Evolutionary conservation across 2,113 vertebrate genomes (phyloP).

Genomic region (Passer domesticus): DNA sequence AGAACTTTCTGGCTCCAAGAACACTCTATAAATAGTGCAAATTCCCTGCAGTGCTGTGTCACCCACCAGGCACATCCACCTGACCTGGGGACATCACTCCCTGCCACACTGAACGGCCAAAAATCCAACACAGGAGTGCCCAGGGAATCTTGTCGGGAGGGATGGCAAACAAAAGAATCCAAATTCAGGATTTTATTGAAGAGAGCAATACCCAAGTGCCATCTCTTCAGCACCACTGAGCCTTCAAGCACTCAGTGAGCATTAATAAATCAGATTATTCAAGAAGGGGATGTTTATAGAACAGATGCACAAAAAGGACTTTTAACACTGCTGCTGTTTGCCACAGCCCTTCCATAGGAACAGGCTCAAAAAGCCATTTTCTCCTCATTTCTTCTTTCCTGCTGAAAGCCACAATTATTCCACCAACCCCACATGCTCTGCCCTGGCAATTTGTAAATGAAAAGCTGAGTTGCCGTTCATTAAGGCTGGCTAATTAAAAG

Average conservation of each 20-base stretch:
- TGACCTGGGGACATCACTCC: background rate
- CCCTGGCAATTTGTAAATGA: conserved; percentile 6
- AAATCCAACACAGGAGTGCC: fast-evolving
- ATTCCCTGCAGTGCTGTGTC: fast-evolving
- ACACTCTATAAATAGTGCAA: background rate
- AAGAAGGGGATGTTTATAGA: background rate
- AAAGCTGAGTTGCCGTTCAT: background rate
- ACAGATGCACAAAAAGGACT: background rate
- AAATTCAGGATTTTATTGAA: background rate
- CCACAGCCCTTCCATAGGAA: conserved; percentile 16
- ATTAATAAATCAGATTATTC: conserved; percentile 38
- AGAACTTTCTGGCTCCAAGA: background rate
- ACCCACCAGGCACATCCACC: background rate
- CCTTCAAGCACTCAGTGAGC: background rate
- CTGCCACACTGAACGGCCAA: background rate
- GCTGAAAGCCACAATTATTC: conserved; percentile 49
- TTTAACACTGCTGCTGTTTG: background rate
- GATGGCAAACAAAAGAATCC: background rate
- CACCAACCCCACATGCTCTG: background rate
- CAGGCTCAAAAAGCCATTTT: conserved; percentile 8
- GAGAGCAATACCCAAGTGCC: background rate
- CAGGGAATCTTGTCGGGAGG: fast-evolving
- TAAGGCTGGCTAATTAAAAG: conserved; percentile 45
- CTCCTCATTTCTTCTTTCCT: background rate
- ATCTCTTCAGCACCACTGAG: background rate